Evolutionary conservation across 2,888 invertebrate genomes (phyloP), one percentile per base, ranked within the genome.

Genomic region (Celastrina argiolus): DNA sequence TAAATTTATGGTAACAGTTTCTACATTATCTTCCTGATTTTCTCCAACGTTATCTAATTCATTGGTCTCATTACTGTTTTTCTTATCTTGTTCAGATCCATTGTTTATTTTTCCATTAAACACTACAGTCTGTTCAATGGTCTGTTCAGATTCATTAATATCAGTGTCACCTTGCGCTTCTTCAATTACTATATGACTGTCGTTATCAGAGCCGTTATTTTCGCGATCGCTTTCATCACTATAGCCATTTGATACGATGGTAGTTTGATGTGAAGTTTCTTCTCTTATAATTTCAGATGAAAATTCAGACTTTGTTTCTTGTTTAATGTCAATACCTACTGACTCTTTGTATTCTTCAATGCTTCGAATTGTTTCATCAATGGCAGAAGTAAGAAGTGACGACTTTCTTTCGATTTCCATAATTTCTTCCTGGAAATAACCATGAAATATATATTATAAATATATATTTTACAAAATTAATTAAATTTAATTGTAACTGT

Each of bases 281-380:
- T 58, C 31, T n/a, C 28, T 28, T 18, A 34, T 31, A 34, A 58
- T 63, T 67, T 66, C 63, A 34, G 63, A 39, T 16, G 45, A 59
- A 58, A 64, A 64, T 41, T 74, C 70, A 22, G 66, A 56, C 65
- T 69, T 69, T n/a, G 36, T 64, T 69, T 36, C 66, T 65, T 59
- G 59, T 12, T 65, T 68, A 28, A 51, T 28, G 77, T 74, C 69
- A 74, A 88, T 83, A 1, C 85, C 89, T 0, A 84, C 86, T 71
- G 88, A 83, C 74, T 86, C 85, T 77, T 89, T 90, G 66, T 90
- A 90, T 70, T 86, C 87, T 77, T 89, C 87, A 70, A 90, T 90
- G 68, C 83, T 83, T 71, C 85, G 86, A 7, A 88, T 85, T 0
- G 90, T 90, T 75, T 87, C 76, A 45, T 88, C 88, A 45, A 90